These are phyloP conservation scores for Zapornia atra DNA, from an alignment of 2,113 vertebrate species.

Conservation along the genomic window DNA sequence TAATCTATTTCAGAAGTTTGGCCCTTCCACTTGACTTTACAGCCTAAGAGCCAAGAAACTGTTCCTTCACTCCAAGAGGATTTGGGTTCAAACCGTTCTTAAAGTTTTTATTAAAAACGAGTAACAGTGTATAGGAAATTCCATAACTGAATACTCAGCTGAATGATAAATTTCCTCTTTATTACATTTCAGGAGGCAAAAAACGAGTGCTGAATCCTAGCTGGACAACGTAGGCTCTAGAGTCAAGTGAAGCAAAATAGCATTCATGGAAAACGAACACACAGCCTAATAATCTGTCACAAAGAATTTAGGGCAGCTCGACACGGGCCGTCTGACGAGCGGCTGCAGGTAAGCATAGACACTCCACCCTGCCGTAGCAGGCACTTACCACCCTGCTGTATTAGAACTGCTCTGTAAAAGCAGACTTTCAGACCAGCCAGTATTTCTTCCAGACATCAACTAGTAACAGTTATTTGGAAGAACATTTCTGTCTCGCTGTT, in stretches of 20 bases:
- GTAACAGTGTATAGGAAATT: not conserved
- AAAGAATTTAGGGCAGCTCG: not conserved
- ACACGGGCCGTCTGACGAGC: too few species aligned
- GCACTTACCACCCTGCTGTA: not conserved
- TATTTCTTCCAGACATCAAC: not conserved
- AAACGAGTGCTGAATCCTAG: not conserved
- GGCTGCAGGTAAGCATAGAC: not conserved
- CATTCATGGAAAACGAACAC: not conserved
- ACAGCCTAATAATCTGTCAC: not conserved
- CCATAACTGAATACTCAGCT: not conserved
- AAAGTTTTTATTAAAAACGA: conserved; percentile 36
- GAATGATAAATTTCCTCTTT: not conserved
- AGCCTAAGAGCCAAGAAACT: not conserved
- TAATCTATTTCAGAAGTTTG: not conserved
- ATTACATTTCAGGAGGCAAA: not conserved
- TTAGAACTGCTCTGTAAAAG: not conserved
- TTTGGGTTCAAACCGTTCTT: not conserved
- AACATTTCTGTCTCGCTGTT: not conserved
- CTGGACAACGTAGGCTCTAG: not conserved
- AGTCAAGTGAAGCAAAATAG: not conserved
- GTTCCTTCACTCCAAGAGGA: not conserved
- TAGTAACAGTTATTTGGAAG: not conserved
- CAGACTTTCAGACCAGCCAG: not conserved
- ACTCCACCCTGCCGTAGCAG: not conserved
- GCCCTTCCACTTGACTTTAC: not conserved